Percentiles rank a stretch among this genome's conserved stretches.
These are phyloP conservation scores for Hydractinia echinata DNA, from an alignment of 30 jellyfish, hydroid and myxozoan species.

Conservation along the genomic window DNA sequence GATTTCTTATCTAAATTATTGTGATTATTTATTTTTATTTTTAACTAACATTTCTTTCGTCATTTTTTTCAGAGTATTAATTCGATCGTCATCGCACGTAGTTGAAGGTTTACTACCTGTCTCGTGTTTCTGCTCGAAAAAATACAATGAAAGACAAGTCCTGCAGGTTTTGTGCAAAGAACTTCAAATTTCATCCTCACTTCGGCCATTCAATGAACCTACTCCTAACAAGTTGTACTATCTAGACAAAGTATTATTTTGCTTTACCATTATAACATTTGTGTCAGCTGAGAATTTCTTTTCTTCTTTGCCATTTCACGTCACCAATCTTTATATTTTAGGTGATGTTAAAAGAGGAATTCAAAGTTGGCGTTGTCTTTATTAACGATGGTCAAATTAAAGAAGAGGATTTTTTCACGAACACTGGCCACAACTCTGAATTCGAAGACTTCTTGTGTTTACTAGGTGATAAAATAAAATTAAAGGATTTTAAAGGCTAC, in stretches of 20 bases:
- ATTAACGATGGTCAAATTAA: slow-evolving; percentile 76
- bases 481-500: slow-evolving; percentile 76
- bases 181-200: slow-evolving; percentile 49
- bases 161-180: slow-evolving; percentile 69
- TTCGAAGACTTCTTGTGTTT: slow-evolving; percentile 69
- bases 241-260: slow-evolving; percentile 67
- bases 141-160: slow-evolving; percentile 64
- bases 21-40: too few relatives aligned
- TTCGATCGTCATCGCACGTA: slow-evolving; percentile 82
- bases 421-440: slow-evolving; percentile 61
- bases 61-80: slow-evolving; percentile 47
- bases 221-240: slow-evolving; percentile 55
- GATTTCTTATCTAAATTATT: too few relatives aligned
- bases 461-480: slow-evolving; percentile 69
- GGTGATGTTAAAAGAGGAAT: slow-evolving; percentile 86
- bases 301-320: background rate
- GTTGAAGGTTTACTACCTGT: slow-evolving; percentile 80
- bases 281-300: background rate
- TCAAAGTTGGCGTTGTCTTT: slow-evolving; percentile 84
- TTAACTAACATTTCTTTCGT: background rate
- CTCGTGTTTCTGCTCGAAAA: slow-evolving; percentile 72
- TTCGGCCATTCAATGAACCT: slow-evolving; percentile 45
- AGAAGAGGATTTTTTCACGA: slow-evolving; percentile 86
- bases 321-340: slow-evolving; percentile 28
- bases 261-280: background rate